Evolutionary conservation across 2,113 vertebrate genomes (phyloP).

Genomic region (Etheostoma cragini): DNA sequence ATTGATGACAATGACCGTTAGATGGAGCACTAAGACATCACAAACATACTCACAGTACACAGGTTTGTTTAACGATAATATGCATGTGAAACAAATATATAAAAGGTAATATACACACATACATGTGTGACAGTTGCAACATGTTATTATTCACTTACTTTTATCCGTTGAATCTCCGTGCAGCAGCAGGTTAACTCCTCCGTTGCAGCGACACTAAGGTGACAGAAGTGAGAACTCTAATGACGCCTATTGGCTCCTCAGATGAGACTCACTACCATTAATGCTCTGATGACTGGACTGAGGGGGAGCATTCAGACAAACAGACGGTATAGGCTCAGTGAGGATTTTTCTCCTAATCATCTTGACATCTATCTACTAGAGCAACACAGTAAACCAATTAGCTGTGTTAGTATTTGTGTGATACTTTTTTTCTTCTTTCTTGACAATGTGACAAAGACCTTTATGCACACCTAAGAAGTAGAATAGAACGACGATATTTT

Average conservation of each 20-base stretch:
- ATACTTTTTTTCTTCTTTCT: too few relatives aligned
- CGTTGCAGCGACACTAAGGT: constrained; percentile 10
- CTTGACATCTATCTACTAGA: constrained; percentile 21
- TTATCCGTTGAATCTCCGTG: background rate
- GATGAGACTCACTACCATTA: constrained; percentile 22
- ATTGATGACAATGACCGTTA: background rate
- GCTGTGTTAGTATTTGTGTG: background rate
- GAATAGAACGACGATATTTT: too few relatives aligned
- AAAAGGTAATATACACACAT: too few relatives aligned
- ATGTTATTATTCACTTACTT: constrained; percentile 12
- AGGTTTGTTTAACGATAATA: background rate
- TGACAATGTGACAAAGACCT: background rate
- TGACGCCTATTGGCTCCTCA: constrained; percentile 49
- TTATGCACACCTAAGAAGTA: background rate
- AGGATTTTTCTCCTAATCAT: constrained; percentile 51
- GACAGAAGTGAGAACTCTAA: background rate
- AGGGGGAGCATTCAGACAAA: constrained; percentile 23
- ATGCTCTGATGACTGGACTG: constrained; percentile 22
- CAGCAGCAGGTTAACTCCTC: constrained; percentile 19
- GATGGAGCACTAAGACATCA: background rate
- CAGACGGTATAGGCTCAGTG: constrained; percentile 52
- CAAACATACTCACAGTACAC: background rate
- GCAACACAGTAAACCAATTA: background rate
- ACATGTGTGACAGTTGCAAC: too few relatives aligned
- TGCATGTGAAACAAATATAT: background rate